Conservation (phyloP, 2,113 vertebrate species). For the Abramis brama region DNA sequence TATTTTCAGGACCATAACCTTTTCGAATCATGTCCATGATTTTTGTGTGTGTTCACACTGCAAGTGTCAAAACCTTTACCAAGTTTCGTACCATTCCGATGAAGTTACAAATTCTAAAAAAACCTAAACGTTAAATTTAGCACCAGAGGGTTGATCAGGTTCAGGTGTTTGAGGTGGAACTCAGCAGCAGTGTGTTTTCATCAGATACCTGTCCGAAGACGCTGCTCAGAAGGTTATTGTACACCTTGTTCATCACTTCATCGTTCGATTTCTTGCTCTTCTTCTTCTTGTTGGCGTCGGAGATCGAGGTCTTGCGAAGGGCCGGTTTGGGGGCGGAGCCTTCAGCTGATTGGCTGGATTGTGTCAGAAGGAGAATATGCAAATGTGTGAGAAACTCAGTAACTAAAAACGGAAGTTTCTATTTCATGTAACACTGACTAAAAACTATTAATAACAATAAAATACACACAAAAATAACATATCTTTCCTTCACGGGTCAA, state of each 20-base stretch:
- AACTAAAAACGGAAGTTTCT: too few species aligned
- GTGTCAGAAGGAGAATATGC: conserved; percentile 51
- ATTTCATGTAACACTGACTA: background rate
- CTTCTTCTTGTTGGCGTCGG: conserved; percentile 63
- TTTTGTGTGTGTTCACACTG: too few species aligned
- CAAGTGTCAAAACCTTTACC: too few species aligned
- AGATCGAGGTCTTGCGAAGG: conserved; percentile 55
- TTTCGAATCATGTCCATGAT: too few species aligned
- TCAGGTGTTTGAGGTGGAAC: too few species aligned
- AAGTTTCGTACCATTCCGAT: too few species aligned
- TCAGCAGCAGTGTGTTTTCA: too few species aligned
- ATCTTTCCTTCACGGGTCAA: too few species aligned
- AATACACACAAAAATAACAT: background rate
- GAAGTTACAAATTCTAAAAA: too few species aligned
- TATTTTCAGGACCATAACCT: too few species aligned
- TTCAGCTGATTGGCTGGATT: conserved; percentile 46
- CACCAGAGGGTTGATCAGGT: too few species aligned
- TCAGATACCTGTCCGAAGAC: conserved; percentile 74
- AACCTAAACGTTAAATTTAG: too few species aligned
- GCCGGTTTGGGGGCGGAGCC: conserved; percentile 17
- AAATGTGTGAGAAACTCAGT: background rate
- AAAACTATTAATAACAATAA: background rate
- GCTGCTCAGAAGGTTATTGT: conserved; percentile 72
- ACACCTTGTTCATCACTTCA: conserved; percentile 71
- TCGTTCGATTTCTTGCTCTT: conserved; percentile 70